A percentile compares a stretch with the other conserved stretches of the same genome.
phyloP scores from a whole-genome alignment of 2,797 vertebrate genomes.

The Tapera naevia region DNA sequence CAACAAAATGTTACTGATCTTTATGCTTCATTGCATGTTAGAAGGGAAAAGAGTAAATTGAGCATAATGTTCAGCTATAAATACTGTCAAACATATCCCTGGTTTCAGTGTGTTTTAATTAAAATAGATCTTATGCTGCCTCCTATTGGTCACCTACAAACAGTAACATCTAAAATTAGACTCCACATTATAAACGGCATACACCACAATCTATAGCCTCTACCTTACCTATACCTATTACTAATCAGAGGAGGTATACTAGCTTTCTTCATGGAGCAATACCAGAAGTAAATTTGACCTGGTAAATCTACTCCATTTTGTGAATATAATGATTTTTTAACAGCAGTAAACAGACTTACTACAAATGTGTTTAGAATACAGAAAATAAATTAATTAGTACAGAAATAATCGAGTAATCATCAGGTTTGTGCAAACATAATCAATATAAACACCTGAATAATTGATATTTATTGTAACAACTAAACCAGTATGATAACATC shows the following conservation, averaged over 20 bases:
- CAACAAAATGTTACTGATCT: slow-evolving; percentile 17
- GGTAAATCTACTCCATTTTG: background rate
- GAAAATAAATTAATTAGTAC: slow-evolving; percentile 17
- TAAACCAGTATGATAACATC: slow-evolving; percentile 12
- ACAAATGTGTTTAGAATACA: slow-evolving; percentile 4
- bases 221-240: background rate
- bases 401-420: slow-evolving; percentile 10
- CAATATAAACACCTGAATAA: slow-evolving; percentile 41
- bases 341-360: background rate
- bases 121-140: slow-evolving; percentile 43
- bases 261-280: slow-evolving; percentile 8
- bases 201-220: background rate
- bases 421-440: slow-evolving; percentile 47
- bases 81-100: background rate
- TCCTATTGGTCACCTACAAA: slow-evolving; percentile 37
- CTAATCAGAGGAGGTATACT: background rate
- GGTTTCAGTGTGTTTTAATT: slow-evolving; percentile 2
- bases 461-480: background rate
- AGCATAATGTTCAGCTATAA: background rate
- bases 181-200: background rate
- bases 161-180: background rate
- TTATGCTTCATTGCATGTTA: background rate
- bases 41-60: background rate
- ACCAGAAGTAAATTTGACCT: background rate
- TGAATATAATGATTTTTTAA: slow-evolving; percentile 17